Evolutionary conservation across 2,888 invertebrate genomes (phyloP), one percentile per base, ranked within the genome.

Genomic region (Zonitis immaculata): DNA sequence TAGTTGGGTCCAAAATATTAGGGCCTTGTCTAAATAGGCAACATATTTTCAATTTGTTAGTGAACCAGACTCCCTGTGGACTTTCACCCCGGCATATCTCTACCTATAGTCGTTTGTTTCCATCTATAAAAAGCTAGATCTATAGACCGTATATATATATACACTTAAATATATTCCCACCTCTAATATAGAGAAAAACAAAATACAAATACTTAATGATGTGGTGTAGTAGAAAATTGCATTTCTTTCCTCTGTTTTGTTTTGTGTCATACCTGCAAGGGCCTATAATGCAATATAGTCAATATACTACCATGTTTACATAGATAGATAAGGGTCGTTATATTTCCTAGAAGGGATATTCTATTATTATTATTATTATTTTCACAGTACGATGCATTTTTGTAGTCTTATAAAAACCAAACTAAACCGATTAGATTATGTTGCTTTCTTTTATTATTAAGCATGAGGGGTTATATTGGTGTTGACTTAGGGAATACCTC

Each of bases 1-100:
- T 42, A 22, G n/a, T 25, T 16, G 59, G 54, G 51, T 9, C 35
- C 35, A n/a, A n/a, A n/a, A n/a, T 35, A 49, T 51, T 49, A 55
- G 53, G 55, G 54, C 49, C 56, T 51, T 54, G 54, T 57, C n/a
- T n/a, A 58, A 62, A 59, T 55, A 59, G 58, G 55, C n/a, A 56
- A 56, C 62, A 57, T 62, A 61, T 61, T 61, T 59, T 56, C 58
- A 62, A 62, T 62, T 62, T 62, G 62, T 61, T 56, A 57, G 56
- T 50, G 51, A 57, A 51, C 12, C 49, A 39, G 59, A 47, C 56
- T 63, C 63, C 61, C 63, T 53, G 56, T 51, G 55, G 60, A 56
- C 51, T 46, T 42, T 46, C 32, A 25, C 42, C 47, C 42, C 49
- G 51, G 49, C 35, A 44, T 30, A 51, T 48, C 53, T n/a, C n/a